Conservation (phyloP, 2,888 invertebrate species). For the Ornithoptera priamus region DNA sequence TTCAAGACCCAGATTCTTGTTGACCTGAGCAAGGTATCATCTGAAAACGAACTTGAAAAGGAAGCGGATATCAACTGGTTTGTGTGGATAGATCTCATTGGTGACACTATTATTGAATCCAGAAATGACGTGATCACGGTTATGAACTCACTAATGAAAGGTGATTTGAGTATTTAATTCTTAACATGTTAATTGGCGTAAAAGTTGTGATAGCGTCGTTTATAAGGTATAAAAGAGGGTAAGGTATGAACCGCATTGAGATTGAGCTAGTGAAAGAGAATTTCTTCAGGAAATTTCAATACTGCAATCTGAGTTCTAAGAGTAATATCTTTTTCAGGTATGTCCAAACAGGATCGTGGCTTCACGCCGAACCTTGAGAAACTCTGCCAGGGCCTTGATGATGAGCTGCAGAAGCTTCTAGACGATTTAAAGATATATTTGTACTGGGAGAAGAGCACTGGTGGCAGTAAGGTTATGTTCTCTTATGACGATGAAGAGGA, state of each 20-base stretch:
- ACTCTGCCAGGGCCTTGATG: slow-evolving; percentile 84
- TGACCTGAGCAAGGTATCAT: slow-evolving; percentile 64
- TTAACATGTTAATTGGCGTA: not conserved
- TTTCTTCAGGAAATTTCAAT: too few relatives aligned
- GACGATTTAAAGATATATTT: slow-evolving; percentile 85
- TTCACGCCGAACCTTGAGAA: slow-evolving; percentile 86
- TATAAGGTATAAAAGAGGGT: not conserved
- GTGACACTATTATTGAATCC: slow-evolving; percentile 72
- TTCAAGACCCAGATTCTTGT: slow-evolving; percentile 65
- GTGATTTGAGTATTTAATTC: slow-evolving; percentile 40
- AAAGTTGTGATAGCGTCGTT: not conserved
- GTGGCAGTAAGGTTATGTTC: slow-evolving; percentile 50
- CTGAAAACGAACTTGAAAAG: slow-evolving; percentile 71
- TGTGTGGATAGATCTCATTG: slow-evolving; percentile 85
- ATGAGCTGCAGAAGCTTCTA: slow-evolving; percentile 81
- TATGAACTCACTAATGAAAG: slow-evolving; percentile 74
- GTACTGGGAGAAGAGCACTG: slow-evolving; percentile 68
- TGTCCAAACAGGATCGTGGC: slow-evolving; percentile 90
- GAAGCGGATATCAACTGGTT: slow-evolving; percentile 85
- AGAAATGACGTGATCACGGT: slow-evolving; percentile 68
- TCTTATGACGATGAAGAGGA: slow-evolving; percentile 65
- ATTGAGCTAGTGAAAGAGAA: too few relatives aligned
- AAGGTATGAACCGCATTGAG: not conserved
- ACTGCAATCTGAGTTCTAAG: too few relatives aligned
- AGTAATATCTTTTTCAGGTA: slow-evolving; percentile 48